Percentiles rank a stretch among this genome's conserved stretches.
Evolutionary conservation across 2,113 vertebrate species (phyloP).

Genomic region (Rhodinocichla rosea): DNA sequence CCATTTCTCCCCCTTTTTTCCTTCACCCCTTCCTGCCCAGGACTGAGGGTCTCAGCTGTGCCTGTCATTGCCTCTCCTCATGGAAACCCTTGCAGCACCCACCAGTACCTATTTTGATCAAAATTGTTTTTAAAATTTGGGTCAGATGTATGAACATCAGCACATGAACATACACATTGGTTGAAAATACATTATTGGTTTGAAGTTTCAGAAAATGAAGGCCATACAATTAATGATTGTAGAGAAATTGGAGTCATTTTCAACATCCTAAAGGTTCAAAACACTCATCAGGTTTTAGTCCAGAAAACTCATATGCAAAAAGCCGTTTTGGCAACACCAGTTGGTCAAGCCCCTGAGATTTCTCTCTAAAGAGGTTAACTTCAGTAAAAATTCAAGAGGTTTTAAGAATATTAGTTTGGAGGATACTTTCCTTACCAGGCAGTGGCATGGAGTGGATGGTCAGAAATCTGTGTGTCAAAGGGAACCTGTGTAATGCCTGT

Average conservation of each 20-base stretch:
- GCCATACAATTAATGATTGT: not conserved
- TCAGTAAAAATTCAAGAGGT: not conserved
- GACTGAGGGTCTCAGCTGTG: not conserved
- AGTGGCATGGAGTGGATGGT: not conserved
- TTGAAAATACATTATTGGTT: not conserved
- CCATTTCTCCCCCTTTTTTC: accelerated
- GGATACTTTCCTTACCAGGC: not conserved
- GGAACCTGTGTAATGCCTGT: not conserved
- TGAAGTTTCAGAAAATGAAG: not conserved
- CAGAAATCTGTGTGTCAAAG: not conserved
- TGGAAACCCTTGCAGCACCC: accelerated
- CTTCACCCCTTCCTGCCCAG: accelerated
- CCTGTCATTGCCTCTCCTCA: too few species aligned
- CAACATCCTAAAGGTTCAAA: not conserved
- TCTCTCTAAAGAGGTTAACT: not conserved
- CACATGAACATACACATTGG: accelerated
- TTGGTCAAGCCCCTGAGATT: not conserved
- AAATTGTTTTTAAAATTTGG: not conserved
- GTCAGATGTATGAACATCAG: too few species aligned
- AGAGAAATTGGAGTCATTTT: not conserved
- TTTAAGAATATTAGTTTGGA: not conserved
- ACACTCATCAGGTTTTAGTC: not conserved
- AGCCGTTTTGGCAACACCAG: not conserved
- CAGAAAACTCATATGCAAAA: not conserved
- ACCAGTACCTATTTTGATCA: not conserved